These are phyloP conservation scores for Caranx melampygus DNA, from an alignment of 2,113 vertebrate genomes.

Conservation along the genomic window DNA sequence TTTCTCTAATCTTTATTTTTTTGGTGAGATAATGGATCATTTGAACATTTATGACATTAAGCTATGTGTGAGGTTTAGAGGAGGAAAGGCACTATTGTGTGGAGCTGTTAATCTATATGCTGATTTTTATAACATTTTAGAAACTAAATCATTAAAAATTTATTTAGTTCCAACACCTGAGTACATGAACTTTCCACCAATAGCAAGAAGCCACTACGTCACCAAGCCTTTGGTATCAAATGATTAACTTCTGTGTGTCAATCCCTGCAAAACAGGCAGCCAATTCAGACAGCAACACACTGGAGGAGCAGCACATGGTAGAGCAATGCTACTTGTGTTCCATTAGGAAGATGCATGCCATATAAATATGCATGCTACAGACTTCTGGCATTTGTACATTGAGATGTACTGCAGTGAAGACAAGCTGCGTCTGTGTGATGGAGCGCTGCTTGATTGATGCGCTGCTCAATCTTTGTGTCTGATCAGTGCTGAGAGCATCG, in stretches of 20 bases:
- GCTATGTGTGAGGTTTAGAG: too few relatives aligned
- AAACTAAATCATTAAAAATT: too few relatives aligned
- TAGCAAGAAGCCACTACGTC: background rate
- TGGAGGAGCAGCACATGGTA: constrained; percentile 8
- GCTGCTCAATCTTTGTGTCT: constrained; percentile 44
- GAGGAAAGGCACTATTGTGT: too few relatives aligned
- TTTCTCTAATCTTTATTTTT: too few relatives aligned
- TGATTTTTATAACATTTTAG: too few relatives aligned
- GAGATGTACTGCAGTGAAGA: constrained; percentile 23
- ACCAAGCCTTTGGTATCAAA: background rate
- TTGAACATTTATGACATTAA: too few relatives aligned
- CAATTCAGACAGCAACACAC: background rate
- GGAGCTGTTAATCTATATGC: too few relatives aligned
- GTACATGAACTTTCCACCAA: too few relatives aligned
- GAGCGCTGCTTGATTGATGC: constrained; percentile 56
- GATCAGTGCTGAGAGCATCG: constrained; percentile 35
- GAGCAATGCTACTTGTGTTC: background rate
- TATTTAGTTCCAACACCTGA: too few relatives aligned
- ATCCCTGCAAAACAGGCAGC: background rate
- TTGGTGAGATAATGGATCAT: too few relatives aligned
- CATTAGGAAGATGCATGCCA: constrained; percentile 34
- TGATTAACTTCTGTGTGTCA: background rate
- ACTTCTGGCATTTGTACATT: background rate
- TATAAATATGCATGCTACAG: constrained; percentile 24
- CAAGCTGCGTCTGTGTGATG: constrained; percentile 30